These are phyloP conservation scores for Branchellion lobata DNA, from an alignment of 2,888 invertebrate genomes.

Conservation along the genomic window DNA sequence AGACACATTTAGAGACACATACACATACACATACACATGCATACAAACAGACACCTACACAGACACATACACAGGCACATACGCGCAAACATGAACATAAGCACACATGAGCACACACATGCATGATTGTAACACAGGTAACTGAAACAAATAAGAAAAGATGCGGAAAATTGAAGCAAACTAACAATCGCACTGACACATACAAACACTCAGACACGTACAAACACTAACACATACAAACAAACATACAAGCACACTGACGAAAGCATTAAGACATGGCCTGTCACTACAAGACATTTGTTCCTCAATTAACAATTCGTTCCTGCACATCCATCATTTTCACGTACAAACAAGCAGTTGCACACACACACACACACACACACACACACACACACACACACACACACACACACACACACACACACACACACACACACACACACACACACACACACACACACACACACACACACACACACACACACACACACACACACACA, in stretches of 20 bases:
- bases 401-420: constrained; percentile 23
- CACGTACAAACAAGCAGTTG: too few species aligned
- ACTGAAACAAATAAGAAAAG: too few species aligned
- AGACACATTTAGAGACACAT: neutral
- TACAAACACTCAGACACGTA: neutral
- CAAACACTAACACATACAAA: neutral
- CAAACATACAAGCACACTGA: constrained; percentile 7
- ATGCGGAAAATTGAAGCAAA: too few species aligned
- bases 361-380: constrained; percentile 19
- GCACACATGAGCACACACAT: neutral
- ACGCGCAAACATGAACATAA: neutral
- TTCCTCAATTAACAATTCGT: neutral
- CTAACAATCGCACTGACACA: too few species aligned
- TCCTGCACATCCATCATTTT: too few species aligned
- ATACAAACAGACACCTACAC: neutral
- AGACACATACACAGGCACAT: neutral
- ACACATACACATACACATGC: neutral
- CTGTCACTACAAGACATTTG: too few species aligned
- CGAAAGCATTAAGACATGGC: neutral
- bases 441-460: constrained; percentile 23
- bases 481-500: constrained; percentile 21
- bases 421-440: constrained; percentile 25
- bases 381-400: constrained; percentile 27
- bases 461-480: constrained; percentile 3
- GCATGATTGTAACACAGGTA: too few species aligned